Base-by-base conservation (phyloP, 2,888 invertebrate species). In the Oxytorus armatus region DNA sequence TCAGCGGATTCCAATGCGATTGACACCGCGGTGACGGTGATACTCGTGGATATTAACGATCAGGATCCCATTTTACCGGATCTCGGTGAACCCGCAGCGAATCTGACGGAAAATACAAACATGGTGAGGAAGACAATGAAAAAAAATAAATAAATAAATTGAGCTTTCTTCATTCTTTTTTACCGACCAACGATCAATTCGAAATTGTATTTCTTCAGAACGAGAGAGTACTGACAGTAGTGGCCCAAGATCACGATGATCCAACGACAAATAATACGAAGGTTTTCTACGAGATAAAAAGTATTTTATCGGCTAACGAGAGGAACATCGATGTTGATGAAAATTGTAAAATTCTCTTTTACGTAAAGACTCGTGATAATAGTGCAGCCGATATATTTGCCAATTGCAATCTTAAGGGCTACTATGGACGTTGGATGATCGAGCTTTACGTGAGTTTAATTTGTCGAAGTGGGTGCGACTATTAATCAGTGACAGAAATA, bases 31-130 rank as follows among this genome's bases (percentile, higher is more conserved):
- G 89, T 95, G 29, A 88, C 88, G 16, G 92, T 95, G 1, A 90
- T 93, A 0, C 89, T 95, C 5, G 82, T 92, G 25, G 95, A 95
- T 85, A 93, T 94, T 1, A 95, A 95, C 85, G 94, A 95, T 88
- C 93, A 95, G 79, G 92, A 92, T 0, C 95, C 95, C 0, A 90
- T 92, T 82, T 86, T 94, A 84, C 94, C 93, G 0, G 77, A 81
- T 33, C 75, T 72, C 1, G 70, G 75, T 2, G 76, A 84, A 16
- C 89, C 87, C 63, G 77, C 78, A 3, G 85, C 81, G 0, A 85
- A 75, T 55, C 83, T 89, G 18, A 83, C 85, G 1, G 90, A 91
- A 84, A 84, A 87, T 59, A 82, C 85, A 18, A 29, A 75, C 7
- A 79, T 77, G 33, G 83, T 82, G 39, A 21, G 10, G 36, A 10